Percentiles rank a stretch among this genome's conserved stretches.
Conservation (phyloP, 2,113 vertebrate species). For the Microcebus tavaratra region DNA sequence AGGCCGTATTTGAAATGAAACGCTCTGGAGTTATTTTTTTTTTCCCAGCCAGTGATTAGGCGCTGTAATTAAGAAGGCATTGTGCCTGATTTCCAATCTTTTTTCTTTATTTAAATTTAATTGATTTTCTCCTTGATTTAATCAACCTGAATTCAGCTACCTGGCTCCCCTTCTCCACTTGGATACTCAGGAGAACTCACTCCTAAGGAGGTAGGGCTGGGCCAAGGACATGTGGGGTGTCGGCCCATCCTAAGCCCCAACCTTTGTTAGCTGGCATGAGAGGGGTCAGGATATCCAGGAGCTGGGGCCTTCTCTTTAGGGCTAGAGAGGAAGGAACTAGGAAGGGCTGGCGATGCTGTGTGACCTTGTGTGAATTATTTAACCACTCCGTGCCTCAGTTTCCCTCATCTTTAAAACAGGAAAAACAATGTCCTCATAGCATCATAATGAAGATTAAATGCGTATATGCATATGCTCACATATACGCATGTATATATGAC, state of each 20-base stretch:
- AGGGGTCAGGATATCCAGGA: not conserved
- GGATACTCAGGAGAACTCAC: not conserved
- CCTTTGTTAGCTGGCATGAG: not conserved
- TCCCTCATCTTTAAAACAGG: not conserved
- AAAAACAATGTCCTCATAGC: not conserved
- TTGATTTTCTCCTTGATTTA: conserved; percentile 79
- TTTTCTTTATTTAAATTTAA: conserved; percentile 81
- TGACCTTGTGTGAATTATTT: not conserved
- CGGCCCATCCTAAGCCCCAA: not conserved
- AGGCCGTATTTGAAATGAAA: conserved; percentile 64
- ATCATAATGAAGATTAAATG: not conserved
- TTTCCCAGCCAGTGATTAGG: conserved; percentile 68
- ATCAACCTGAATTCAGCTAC: conserved; percentile 67
- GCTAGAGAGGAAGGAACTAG: not conserved
- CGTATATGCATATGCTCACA: not conserved
- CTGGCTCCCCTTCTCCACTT: not conserved
- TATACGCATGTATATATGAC: not conserved
- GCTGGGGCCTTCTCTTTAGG: not conserved
- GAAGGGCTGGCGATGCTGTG: not conserved
- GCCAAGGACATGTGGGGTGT: not conserved
- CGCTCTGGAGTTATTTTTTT: conserved; percentile 42
- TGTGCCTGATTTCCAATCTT: conserved; percentile 79
- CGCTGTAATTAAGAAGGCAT: conserved; percentile 79
- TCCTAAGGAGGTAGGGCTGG: not conserved
- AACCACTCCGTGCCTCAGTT: not conserved